Evolutionary conservation across 2,113 vertebrate genomes (phyloP).

Genomic region (Sorex araneus): DNA sequence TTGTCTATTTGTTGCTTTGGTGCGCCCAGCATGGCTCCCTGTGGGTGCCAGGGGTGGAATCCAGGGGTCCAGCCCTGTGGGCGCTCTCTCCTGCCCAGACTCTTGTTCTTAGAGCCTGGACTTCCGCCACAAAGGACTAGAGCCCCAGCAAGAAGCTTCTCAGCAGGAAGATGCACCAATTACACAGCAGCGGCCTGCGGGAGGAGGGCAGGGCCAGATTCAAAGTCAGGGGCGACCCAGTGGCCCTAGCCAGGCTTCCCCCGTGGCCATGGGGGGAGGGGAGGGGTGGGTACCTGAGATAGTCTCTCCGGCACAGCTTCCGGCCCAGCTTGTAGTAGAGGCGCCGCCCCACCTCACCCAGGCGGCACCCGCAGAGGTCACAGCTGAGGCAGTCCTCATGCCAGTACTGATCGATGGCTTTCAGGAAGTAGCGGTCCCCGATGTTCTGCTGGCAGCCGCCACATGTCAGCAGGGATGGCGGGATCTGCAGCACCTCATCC

Average conservation of each 20-base stretch:
- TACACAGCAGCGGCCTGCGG: background rate
- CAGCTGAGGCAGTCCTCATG: constrained; percentile 99
- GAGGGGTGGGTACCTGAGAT: constrained; percentile 92
- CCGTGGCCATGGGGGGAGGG: rapidly evolving
- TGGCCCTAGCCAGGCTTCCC: background rate
- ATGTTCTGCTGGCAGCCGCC: constrained; percentile 99
- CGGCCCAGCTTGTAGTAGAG: constrained; percentile 98
- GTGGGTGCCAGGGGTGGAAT: too few species aligned
- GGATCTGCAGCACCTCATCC: constrained; percentile 98
- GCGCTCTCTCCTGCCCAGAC: background rate
- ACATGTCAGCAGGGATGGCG: constrained; percentile 96
- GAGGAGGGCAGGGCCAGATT: background rate
- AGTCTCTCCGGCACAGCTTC: constrained; percentile 97
- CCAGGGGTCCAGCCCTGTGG: too few species aligned
- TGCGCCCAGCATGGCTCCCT: too few species aligned
- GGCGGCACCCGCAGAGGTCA: constrained; percentile 97
- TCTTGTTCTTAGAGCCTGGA: constrained; percentile 19
- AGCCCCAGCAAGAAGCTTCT: background rate
- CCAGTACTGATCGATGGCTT: constrained; percentile 99
- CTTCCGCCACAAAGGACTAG: background rate
- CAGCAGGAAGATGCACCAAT: background rate
- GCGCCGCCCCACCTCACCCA: constrained; percentile 97
- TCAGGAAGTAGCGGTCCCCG: constrained; percentile 98
- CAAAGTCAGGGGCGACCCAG: background rate
- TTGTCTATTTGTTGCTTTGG: too few species aligned